Evolutionary conservation across 2,113 vertebrate genomes (phyloP).

Genomic region (Notothenia coriiceps): DNA sequence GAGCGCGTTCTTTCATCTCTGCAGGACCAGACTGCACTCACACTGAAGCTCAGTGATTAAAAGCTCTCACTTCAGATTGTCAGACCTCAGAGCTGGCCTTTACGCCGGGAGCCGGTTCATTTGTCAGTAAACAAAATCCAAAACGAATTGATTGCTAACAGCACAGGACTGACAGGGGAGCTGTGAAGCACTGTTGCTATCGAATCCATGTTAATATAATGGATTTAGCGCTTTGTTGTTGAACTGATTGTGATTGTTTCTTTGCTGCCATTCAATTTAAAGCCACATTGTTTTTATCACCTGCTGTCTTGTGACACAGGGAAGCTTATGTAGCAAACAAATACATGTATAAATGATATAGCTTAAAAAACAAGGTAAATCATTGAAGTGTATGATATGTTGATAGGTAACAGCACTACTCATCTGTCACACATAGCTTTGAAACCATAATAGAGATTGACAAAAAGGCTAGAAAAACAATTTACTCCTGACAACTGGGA

Average conservation of each 20-base stretch:
- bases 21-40: slow-evolving; percentile 33
- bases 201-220: slow-evolving; percentile 3
- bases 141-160: slow-evolving; percentile 12
- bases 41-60: slow-evolving; percentile 53
- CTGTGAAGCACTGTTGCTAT: neutral
- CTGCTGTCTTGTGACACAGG: neutral
- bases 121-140: slow-evolving; percentile 48
- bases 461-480: neutral
- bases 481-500: neutral
- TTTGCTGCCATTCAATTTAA: slow-evolving; percentile 4
- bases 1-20: slow-evolving; percentile 59
- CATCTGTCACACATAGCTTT: slow-evolving; percentile 1
- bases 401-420: neutral
- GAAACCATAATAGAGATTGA: neutral
- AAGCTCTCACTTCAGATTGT: slow-evolving; percentile 56
- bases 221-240: neutral
- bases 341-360: neutral
- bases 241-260: neutral
- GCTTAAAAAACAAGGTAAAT: neutral
- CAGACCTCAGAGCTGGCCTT: slow-evolving; percentile 59
- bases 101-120: neutral
- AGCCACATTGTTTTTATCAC: neutral
- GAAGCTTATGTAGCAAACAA: neutral
- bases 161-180: neutral
- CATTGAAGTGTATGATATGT: neutral